These are phyloP conservation scores for Eulemur coronatus DNA, from an alignment of 2,797 vertebrate species.

Conservation along the genomic window DNA sequence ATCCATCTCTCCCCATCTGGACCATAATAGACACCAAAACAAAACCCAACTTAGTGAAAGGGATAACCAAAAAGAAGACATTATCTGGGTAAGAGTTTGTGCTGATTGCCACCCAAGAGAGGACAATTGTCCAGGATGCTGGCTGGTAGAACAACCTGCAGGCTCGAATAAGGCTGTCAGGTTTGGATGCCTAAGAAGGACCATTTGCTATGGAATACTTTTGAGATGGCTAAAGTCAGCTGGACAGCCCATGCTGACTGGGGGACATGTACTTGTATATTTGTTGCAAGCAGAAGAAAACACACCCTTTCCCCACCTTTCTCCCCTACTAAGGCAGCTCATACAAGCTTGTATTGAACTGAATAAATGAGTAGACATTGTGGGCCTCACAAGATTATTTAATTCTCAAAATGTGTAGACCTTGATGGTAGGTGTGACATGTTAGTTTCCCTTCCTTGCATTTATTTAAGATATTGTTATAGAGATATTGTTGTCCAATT, in stretches of 20 bases:
- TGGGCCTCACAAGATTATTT: constrained; percentile 83
- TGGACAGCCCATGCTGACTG: constrained; percentile 42
- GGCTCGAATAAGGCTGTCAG: constrained; percentile 66
- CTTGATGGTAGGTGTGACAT: constrained; percentile 78
- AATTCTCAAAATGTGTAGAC: constrained; percentile 81
- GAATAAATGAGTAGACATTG: constrained; percentile 73
- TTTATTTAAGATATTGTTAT: constrained; percentile 84
- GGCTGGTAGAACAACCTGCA: constrained; percentile 29
- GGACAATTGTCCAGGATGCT: constrained; percentile 69
- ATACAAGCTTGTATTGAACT: constrained; percentile 67
- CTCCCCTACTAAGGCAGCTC: constrained; percentile 51
- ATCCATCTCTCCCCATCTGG: constrained; percentile 64
- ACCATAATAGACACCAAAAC: constrained; percentile 76
- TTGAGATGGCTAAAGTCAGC: constrained; percentile 64
- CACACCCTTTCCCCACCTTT: constrained; percentile 2
- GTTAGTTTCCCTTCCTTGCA: constrained; percentile 76
- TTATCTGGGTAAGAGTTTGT: constrained; percentile 66
- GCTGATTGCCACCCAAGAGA: constrained; percentile 77
- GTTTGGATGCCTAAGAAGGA: constrained; percentile 75
- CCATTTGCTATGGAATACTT: constrained; percentile 28
- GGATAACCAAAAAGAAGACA: constrained; percentile 75
- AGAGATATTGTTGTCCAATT: constrained; percentile 80
- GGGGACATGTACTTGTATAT: constrained; percentile 55
- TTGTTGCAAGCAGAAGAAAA: constrained; percentile 62
- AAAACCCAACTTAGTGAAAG: constrained; percentile 68